These are phyloP conservation scores for Stramonita haemastoma DNA, from an alignment of 2,888 invertebrate genomes.

Conservation along the genomic window DNA sequence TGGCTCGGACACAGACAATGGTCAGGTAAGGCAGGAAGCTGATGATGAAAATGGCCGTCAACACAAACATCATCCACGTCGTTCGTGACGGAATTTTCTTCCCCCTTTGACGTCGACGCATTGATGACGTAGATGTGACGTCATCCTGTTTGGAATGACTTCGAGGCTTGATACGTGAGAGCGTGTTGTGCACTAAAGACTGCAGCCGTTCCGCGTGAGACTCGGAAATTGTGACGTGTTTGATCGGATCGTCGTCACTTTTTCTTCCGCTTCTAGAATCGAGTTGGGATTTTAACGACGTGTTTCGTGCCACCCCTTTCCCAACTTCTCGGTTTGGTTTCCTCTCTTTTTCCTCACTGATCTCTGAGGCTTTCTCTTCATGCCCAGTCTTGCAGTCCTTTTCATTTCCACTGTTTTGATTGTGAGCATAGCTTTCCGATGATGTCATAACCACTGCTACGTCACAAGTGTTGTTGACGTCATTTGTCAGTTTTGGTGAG, in stretches of 20 bases:
- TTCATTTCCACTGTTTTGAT: not conserved
- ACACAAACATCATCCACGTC: slow-evolving; percentile 50
- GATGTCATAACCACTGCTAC: not conserved
- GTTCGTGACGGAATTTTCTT: slow-evolving; percentile 31
- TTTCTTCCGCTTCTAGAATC: not conserved
- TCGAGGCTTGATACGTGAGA: not conserved
- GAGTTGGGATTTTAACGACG: too few species aligned
- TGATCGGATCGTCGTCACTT: not conserved
- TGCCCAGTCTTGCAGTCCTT: not conserved
- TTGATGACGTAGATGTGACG: not conserved
- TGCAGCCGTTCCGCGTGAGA: not conserved
- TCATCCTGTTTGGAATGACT: not conserved
- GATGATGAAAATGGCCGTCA: slow-evolving; percentile 51
- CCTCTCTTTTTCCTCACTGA: too few species aligned
- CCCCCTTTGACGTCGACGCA: slow-evolving; percentile 12
- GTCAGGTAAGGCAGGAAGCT: slow-evolving; percentile 55
- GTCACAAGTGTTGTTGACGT: not conserved
- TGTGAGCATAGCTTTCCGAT: not conserved
- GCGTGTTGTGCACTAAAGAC: not conserved
- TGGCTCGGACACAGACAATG: slow-evolving; percentile 33
- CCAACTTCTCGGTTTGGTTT: too few species aligned
- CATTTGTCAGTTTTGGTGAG: too few species aligned
- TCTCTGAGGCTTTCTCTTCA: too few species aligned
- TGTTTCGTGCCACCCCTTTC: too few species aligned
- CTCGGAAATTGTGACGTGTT: not conserved